A percentile compares a stretch with the other conserved stretches of the same genome.
Evolutionary conservation across 2,113 vertebrate genomes (phyloP).

Genomic region (Aspiorhynchus laticeps): DNA sequence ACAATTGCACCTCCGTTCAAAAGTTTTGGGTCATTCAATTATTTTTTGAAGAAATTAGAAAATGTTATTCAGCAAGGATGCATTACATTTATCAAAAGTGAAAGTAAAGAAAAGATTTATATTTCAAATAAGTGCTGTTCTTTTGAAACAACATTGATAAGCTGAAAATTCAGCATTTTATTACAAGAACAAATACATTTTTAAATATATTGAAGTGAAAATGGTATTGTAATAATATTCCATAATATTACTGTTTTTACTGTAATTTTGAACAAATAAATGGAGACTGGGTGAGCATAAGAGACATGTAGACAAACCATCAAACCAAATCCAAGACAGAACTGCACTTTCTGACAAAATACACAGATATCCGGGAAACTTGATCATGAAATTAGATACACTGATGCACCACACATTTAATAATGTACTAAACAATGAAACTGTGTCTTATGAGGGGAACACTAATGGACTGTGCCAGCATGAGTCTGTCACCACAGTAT

Average conservation of each 20-base stretch:
- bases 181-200: background rate
- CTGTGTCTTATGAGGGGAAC: conserved; percentile 5
- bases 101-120: background rate
- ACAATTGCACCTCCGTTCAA: background rate
- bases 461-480: conserved; percentile 18
- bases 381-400: conserved; percentile 1
- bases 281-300: background rate
- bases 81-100: background rate
- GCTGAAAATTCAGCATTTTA: background rate
- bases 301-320: background rate
- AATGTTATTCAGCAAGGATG: background rate
- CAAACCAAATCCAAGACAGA: background rate
- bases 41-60: background rate
- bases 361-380: background rate
- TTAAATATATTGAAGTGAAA: background rate
- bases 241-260: background rate
- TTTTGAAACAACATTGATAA: background rate
- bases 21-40: background rate
- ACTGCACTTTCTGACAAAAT: background rate
- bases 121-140: background rate
- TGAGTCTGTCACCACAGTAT: conserved; percentile 14
- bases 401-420: conserved; percentile 14
- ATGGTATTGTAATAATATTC: background rate
- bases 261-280: background rate
- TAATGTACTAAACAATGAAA: conserved; percentile 21